phyloP scores from a whole-genome alignment of 2,113 vertebrate genomes.

The Kryptolebias marmoratus region DNA sequence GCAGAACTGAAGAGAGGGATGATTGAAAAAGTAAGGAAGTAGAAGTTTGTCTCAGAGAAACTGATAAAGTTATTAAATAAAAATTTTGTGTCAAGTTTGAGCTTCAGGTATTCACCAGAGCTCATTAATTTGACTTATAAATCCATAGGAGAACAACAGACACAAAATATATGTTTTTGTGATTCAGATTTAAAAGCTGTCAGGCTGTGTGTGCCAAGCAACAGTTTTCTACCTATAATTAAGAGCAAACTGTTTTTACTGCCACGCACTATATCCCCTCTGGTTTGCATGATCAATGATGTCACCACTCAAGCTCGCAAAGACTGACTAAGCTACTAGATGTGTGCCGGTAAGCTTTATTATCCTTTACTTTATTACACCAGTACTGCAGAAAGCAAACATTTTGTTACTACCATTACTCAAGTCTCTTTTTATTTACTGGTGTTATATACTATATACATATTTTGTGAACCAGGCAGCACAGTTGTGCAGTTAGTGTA shows the following conservation, averaged over 20 bases:
- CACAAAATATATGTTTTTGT: slow-evolving; percentile 32
- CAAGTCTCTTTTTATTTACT: too few species aligned
- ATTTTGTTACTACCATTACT: too few species aligned
- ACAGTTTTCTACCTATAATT: slow-evolving; percentile 99
- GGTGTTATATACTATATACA: too few species aligned
- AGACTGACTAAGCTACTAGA: slow-evolving; percentile 43
- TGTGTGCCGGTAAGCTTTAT: slow-evolving; percentile 40
- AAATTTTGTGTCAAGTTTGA: slow-evolving; percentile 83
- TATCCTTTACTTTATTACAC: too few species aligned
- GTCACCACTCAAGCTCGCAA: not conserved
- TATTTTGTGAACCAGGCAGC: too few species aligned
- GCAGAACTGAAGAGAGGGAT: slow-evolving; percentile 15
- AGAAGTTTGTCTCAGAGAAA: slow-evolving; percentile 14
- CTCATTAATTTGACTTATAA: slow-evolving; percentile 98
- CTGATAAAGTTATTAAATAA: slow-evolving; percentile 13
- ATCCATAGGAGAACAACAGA: slow-evolving; percentile 77
- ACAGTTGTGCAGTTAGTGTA: too few species aligned
- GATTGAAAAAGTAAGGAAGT: slow-evolving; percentile 16
- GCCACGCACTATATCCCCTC: slow-evolving; percentile 88
- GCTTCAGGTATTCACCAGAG: slow-evolving; percentile 96
- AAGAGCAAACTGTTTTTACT: slow-evolving; percentile 99
- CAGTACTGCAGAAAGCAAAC: too few species aligned
- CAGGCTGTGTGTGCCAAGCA: slow-evolving; percentile 90
- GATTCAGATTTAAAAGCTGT: slow-evolving; percentile 89
- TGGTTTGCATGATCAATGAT: slow-evolving; percentile 81